Base-by-base conservation (phyloP, 1,140 invertebrate species). In the Conus ventricosus region DNA sequence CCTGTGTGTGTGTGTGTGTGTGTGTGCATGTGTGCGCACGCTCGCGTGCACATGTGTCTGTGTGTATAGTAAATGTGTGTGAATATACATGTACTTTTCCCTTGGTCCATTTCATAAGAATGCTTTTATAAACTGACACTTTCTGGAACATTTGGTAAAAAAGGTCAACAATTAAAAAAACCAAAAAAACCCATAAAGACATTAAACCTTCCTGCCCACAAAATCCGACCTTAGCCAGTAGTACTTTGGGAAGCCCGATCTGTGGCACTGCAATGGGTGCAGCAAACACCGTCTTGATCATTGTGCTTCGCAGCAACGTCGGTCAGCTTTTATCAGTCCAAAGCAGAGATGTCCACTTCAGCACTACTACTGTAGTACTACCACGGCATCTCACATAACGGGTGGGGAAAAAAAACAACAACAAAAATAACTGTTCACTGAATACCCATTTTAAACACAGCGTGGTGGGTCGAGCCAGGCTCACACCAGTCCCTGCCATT, bases 201-300 rank as follows among this genome's bases (percentile, higher is more conserved):
- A 39, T 39, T 39, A 39, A 39, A 39, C 39, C 39, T 39, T 39
- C 39, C 60, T 63, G 60, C 4, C 8, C 5, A 15, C 39, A 78
- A 27, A 78, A 25, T 84, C 85, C 80, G 53, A 87, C 85, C 85
- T 87, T 87, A n/a, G 85, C 75, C n/a, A 87, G 85, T 20, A 87
- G 75, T 23, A 87, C 71, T 87, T 87, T 87, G 23, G 71, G 85
- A 0, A 87, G 85, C 54, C 85, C 85, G 15, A 87, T 25, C 53
- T 78, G 85, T 23, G 85, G 85, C 85, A 87, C 85, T 53, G 71
- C 75, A 53, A 87, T 63, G 39, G 85, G 85, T 5, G 85, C 85
- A 27, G 85, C 85, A 78, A 87, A 87, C 75, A 87, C 85, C 13
- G 85, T 87, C 25, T 87, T 87, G 39, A 87, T 87, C 85, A 87